Evolutionary conservation across 2,797 vertebrate genomes (phyloP), one percentile per base, ranked within the genome.

Genomic region (Sebastes oblongus): DNA sequence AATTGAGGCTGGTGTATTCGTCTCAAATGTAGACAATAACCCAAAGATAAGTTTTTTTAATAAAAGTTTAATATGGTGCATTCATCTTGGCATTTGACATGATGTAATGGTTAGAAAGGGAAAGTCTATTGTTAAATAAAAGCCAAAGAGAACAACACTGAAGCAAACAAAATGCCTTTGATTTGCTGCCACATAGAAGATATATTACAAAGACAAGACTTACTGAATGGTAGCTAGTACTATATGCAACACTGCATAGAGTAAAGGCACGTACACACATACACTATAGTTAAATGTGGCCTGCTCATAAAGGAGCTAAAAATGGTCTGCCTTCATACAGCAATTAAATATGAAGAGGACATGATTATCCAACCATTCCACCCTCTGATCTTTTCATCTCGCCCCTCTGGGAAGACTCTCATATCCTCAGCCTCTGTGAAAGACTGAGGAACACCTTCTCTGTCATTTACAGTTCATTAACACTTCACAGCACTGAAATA

Each of bases 331-430:
- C 56, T 74, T 52, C 58, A 30, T 59, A 6, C 73, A 69, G 78
- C 78, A 85, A 84, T 87, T 87, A 90, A 87, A 86, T 79, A 86
- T 84, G 82, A 83, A 87, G 66, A 64, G 46, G 72, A 59, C 65
- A 60, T 66, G 72, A 75, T 87, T 73, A 86, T 67, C 74, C 64
- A 72, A 66, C 64, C 77, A 66, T 77, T 74, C 76, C 68, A 59
- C 46, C 71, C 60, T 39, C 71, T 58, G 67, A 85, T 75, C 69
- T 50, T 18, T 58, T 59, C 27, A 12, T 59, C 54, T 55, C 12
- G 3, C 42, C 46, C 61, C 59, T 13, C 29, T 36, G 69, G 77
- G 67, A 72, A n/a, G 60, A 25, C 66, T 62, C 55, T 62, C 55
- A 65, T 71, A 42, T 62, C 34, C 25, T 81, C 61, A 32, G 29